A percentile compares a stretch with the other conserved stretches of the same genome.
Evolutionary conservation across 2,888 invertebrate species (phyloP).

Genomic region (Conops quadrifasciatus): DNA sequence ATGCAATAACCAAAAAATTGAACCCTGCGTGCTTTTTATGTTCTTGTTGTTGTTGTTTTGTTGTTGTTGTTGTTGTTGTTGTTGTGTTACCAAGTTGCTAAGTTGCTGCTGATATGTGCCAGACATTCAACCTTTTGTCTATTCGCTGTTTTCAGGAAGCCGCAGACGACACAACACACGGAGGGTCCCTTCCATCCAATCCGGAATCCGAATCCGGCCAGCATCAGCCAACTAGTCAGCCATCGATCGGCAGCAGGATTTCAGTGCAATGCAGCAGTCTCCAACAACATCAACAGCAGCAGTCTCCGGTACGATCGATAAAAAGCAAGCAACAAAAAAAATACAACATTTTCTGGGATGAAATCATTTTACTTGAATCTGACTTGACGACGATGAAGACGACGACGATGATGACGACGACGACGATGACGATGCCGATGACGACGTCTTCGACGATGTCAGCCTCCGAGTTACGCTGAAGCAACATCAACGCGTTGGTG

Average conservation of each 20-base stretch:
- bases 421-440: slow-evolving; percentile 1
- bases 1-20: slow-evolving; percentile 33
- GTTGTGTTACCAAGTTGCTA: background rate
- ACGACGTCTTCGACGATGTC: slow-evolving; percentile 1
- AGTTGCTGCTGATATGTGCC: background rate
- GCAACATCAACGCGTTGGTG: slow-evolving; percentile 13
- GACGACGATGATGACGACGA: slow-evolving; percentile 1
- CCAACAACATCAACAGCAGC: background rate
- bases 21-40: slow-evolving; percentile 24
- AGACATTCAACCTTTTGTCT: slow-evolving; percentile 12
- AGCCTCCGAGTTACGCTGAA: slow-evolving; percentile 32
- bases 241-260: slow-evolving; percentile 19
- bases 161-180: background rate
- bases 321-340: background rate
- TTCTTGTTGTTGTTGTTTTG: background rate
- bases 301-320: background rate
- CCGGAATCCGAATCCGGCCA: too few species aligned
- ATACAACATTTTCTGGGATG: slow-evolving; percentile 20
- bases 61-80: background rate
- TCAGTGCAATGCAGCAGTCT: background rate
- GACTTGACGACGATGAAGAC: slow-evolving; percentile 2
- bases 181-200: slow-evolving; percentile 21
- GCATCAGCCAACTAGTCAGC: background rate
- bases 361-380: slow-evolving; percentile 32
- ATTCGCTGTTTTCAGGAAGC: slow-evolving; percentile 19